A percentile compares a stretch with the other conserved stretches of the same genome.
Conservation (phyloP, 2,113 vertebrate genomes). For the Ageneiosus marmoratus region DNA sequence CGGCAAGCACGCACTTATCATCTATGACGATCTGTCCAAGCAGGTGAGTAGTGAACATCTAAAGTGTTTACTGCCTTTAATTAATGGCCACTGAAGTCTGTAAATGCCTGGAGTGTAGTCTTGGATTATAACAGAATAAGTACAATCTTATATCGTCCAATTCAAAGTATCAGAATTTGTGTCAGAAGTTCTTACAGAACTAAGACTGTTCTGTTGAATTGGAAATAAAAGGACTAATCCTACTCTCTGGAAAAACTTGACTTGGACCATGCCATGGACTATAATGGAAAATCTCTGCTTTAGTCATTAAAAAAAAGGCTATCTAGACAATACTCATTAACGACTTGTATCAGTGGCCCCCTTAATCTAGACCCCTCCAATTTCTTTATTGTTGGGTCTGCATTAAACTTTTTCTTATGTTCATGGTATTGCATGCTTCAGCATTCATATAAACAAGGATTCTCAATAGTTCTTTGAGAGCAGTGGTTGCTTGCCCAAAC, state of each 20-base stretch:
- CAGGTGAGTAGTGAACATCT: constrained; percentile 76
- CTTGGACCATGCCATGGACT: background rate
- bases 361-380: background rate
- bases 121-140: background rate
- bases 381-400: background rate
- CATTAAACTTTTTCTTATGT: background rate
- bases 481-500: background rate
- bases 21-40: constrained; percentile 98
- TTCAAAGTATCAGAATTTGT: background rate
- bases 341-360: background rate
- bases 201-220: background rate
- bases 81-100: background rate
- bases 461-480: background rate
- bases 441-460: background rate
- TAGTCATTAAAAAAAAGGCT: too few species aligned
- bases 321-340: background rate
- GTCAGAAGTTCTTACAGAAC: background rate
- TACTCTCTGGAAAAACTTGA: background rate
- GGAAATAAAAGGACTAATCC: background rate
- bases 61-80: background rate
- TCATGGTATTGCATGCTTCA: background rate
- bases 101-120: background rate
- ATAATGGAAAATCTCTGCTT: background rate
- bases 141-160: background rate
- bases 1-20: constrained; percentile 94